These are phyloP conservation scores for Cladopsammia gracilis DNA, from an alignment of 64 coral and sea anemone genomes.

Conservation along the genomic window DNA sequence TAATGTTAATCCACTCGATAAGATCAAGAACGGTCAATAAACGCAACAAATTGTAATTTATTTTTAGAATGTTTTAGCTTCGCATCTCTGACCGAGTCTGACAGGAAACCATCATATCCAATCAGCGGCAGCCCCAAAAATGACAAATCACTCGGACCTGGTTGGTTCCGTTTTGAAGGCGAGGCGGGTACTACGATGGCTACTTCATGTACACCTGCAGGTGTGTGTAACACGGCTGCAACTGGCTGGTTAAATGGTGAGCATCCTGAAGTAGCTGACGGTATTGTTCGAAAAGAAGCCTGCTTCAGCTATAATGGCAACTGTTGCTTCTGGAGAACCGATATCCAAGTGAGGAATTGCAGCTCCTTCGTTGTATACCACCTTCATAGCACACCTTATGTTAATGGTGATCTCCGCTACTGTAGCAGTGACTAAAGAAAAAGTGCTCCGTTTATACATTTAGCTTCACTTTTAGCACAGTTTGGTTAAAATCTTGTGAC, in stretches of 20 bases:
- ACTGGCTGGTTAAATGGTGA: neutral
- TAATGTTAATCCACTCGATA: too few relatives aligned
- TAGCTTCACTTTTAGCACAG: too few relatives aligned
- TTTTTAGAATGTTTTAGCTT: neutral
- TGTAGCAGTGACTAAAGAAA: neutral
- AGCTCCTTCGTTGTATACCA: too few relatives aligned
- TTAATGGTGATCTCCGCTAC: too few relatives aligned
- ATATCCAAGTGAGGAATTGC: neutral
- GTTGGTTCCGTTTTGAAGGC: conserved; percentile 4
- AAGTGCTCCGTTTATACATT: too few relatives aligned
- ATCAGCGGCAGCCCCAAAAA: neutral
- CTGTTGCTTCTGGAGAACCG: neutral
- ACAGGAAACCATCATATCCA: neutral
- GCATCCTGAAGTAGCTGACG: neutral
- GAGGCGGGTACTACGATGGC: neutral
- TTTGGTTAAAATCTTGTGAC: too few relatives aligned
- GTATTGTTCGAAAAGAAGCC: neutral
- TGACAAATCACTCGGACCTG: neutral
- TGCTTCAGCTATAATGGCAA: neutral
- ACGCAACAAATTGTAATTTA: too few relatives aligned
- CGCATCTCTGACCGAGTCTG: neutral
- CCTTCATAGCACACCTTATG: too few relatives aligned
- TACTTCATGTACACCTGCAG: neutral
- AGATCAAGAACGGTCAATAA: too few relatives aligned
- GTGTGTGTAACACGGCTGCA: neutral